Evolutionary conservation across 1,140 invertebrate species (phyloP), one percentile per base, ranked within the genome.

Genomic region (Brevipalpus yothersi): DNA sequence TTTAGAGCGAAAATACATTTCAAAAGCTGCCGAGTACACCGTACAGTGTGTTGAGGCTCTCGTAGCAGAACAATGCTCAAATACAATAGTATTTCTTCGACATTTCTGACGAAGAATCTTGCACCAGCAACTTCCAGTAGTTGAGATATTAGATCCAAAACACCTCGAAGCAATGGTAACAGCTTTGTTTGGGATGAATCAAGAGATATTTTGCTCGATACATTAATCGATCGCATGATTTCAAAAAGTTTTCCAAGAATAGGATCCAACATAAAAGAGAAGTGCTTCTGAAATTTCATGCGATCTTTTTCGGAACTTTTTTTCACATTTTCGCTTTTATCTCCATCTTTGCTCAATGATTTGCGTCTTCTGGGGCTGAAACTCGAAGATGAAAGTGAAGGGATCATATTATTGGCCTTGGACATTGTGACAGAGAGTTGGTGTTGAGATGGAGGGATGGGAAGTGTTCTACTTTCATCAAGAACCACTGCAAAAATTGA

Each of bases 1-100:
- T 89, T 88, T 0, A 79, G 82, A 1, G 81, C 81, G 72, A 88
- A 90, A 2, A 90, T 70, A 64, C 82, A 82, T 71, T 87, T 86
- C 10, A 90, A 67, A 1, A 91, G 67, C 73, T 79, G 84, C 40
- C 84, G 80, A 0, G 90, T 81, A 69, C 83, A 86, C 42, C 79
- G 75, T 0, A 91, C 77, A 0, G 84, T 80, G 1, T 73, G 69
- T 4, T 80, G 78, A 0, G 84, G 77, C 54, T 82, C 80, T 17
- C 87, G 67, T 2, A 75, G 69, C 61, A 90, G 78, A 0, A 82
- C 80, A 4, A 76, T 76, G 65, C 81, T 80, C 1, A 90, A 70
- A 69, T 86, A 87, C 60, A 71, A 74, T 0, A 92, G 72, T 40
- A 90, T 70, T 68, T 92, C 87, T 70, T 92, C 86, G 0, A 82